Percentiles rank a stretch among this genome's conserved stretches.
These are phyloP conservation scores for Dyspetes luteomarginatus DNA, from an alignment of 2,888 invertebrate genomes.

Conservation along the genomic window DNA sequence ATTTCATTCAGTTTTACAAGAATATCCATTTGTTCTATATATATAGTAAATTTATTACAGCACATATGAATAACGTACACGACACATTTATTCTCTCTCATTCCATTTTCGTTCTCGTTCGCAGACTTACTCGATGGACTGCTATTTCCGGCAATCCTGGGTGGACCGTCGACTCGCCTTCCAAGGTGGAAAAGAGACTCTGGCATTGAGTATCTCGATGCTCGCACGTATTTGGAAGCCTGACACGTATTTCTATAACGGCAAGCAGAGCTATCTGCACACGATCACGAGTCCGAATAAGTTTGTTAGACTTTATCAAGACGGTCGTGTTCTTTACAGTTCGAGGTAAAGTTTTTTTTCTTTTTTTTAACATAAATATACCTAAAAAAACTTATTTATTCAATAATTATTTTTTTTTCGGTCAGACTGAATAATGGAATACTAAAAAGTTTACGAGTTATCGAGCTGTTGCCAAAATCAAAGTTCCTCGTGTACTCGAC, in stretches of 20 bases:
- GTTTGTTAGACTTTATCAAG: constrained; percentile 90
- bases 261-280: constrained; percentile 92
- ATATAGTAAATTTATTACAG: not conserved
- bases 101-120: constrained; percentile 63
- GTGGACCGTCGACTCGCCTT: constrained; percentile 91
- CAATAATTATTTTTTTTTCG: too few relatives aligned
- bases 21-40: not conserved
- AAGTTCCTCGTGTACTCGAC: too few relatives aligned
- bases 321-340: constrained; percentile 90
- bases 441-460: too few relatives aligned
- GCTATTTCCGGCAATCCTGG: constrained; percentile 95
- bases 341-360: constrained; percentile 85
- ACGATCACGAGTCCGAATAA: constrained; percentile 94
- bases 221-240: constrained; percentile 93
- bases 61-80: not conserved
- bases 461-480: too few relatives aligned
- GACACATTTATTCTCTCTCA: constrained; percentile 13
- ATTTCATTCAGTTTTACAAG: not conserved
- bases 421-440: too few relatives aligned
- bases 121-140: constrained; percentile 94
- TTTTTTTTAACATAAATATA: not conserved
- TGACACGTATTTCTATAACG: constrained; percentile 93
- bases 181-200: constrained; percentile 86
- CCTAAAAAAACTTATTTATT: too few relatives aligned
- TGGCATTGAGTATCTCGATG: constrained; percentile 92